A percentile compares a stretch with the other conserved stretches of the same genome.
Conservation (phyloP, 2,888 invertebrate species). For the Timema podura region DNA sequence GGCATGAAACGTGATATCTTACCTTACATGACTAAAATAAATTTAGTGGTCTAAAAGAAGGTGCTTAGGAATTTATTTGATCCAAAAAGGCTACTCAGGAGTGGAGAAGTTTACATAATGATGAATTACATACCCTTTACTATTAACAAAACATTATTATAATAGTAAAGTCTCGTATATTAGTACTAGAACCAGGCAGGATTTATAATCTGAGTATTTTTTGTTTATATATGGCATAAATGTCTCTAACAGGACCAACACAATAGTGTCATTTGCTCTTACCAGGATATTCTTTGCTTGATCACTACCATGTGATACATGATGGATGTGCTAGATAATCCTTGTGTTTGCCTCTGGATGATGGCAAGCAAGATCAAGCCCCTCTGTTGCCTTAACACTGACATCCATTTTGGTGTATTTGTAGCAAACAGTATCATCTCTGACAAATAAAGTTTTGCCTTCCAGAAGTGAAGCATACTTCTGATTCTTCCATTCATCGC, state of each 20-base stretch:
- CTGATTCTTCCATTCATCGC: neutral
- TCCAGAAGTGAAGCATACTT: neutral
- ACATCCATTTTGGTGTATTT: neutral
- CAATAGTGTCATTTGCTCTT: slow-evolving; percentile 2
- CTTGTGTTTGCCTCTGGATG: neutral
- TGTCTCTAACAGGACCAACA: neutral
- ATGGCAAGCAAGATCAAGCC: neutral
- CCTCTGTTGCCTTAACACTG: neutral
- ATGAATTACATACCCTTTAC: too few relatives aligned
- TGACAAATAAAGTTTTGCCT: neutral
- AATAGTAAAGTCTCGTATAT: too few relatives aligned
- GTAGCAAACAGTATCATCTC: neutral
- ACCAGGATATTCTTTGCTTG: neutral
- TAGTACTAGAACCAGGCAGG: too few relatives aligned
- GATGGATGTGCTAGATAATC: neutral
- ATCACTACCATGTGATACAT: neutral
- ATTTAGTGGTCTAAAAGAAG: too few relatives aligned
- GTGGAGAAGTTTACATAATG: too few relatives aligned
- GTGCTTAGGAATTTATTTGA: too few relatives aligned
- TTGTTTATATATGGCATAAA: too few relatives aligned
- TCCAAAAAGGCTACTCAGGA: too few relatives aligned
- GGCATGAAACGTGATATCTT: too few relatives aligned
- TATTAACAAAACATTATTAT: too few relatives aligned
- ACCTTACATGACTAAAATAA: too few relatives aligned
- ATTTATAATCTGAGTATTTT: too few relatives aligned